These are phyloP conservation scores for Tetragonula carbonaria DNA, from an alignment of 2,888 invertebrate genomes.

Conservation along the genomic window DNA sequence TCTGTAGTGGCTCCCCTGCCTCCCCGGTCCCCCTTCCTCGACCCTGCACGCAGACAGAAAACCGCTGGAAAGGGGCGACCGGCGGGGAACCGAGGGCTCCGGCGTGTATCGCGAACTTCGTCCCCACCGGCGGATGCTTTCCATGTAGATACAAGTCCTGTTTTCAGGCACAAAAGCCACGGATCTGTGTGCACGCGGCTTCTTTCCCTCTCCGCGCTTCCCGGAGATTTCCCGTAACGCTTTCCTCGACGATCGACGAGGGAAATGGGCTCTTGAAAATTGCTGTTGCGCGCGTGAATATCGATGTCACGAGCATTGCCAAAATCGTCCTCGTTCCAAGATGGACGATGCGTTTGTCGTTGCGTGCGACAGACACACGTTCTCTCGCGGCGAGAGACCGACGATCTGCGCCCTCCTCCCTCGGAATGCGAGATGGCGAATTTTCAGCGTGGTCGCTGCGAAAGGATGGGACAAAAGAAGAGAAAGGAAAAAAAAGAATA, in stretches of 20 bases:
- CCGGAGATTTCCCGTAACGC: neutral
- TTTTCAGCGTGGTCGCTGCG: neutral
- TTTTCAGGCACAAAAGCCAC: conserved; percentile 40
- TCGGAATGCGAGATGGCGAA: neutral
- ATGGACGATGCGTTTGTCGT: neutral
- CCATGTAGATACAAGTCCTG: conserved; percentile 54
- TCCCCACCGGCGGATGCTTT: conserved; percentile 35
- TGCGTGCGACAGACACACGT: neutral
- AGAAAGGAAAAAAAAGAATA: neutral
- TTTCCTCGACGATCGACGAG: conserved; percentile 18
- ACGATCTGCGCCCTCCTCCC: neutral
- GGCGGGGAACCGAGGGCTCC: conserved; percentile 48
- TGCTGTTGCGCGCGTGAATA: neutral
- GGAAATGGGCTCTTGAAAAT: conserved; percentile 25
- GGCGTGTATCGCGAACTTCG: conserved; percentile 58
- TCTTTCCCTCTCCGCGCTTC: neutral
- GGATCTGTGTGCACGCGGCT: conserved; percentile 20
- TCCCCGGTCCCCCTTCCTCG: conserved; percentile 46
- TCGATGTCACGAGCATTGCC: neutral
- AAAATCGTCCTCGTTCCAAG: neutral
- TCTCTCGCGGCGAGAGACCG: neutral
- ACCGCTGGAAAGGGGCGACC: conserved; percentile 57
- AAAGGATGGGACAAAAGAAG: too few relatives aligned
- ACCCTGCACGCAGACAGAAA: conserved; percentile 47
- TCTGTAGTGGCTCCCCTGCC: conserved; percentile 57